phyloP scores from a whole-genome alignment of 2,888 invertebrate species.

The Merodon equestris region DNA sequence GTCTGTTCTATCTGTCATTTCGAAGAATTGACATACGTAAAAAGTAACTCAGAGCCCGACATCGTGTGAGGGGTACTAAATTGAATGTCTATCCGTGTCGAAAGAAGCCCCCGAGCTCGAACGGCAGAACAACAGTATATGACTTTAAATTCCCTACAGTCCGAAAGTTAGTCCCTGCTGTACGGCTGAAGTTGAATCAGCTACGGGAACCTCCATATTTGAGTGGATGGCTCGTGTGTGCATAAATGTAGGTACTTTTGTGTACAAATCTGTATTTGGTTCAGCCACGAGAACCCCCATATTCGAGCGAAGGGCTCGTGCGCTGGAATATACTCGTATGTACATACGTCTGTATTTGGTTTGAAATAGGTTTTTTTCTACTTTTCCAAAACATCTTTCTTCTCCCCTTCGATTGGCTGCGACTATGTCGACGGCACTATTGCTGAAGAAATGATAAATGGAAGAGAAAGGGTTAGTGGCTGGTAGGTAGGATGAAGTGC shows the following conservation, averaged over 20 bases:
- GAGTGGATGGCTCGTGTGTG: too few species aligned
- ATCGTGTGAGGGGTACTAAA: constrained; percentile 30
- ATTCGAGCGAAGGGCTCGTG: too few species aligned
- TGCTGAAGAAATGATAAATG: too few species aligned
- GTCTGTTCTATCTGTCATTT: constrained; percentile 5
- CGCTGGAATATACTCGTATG: neutral
- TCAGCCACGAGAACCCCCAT: neutral
- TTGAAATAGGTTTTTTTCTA: constrained; percentile 57
- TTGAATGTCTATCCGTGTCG: constrained; percentile 37
- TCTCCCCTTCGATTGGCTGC: constrained; percentile 4
- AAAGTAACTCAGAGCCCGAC: neutral
- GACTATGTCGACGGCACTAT: too few species aligned
- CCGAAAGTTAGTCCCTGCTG: constrained; percentile 53
- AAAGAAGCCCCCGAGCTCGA: neutral
- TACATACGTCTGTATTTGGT: constrained; percentile 28
- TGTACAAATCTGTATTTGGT: constrained; percentile 10
- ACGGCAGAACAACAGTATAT: constrained; percentile 21
- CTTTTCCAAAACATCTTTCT: constrained; percentile 51
- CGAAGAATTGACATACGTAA: neutral
- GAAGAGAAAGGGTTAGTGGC: constrained; percentile 59
- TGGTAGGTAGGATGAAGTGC: constrained; percentile 71
- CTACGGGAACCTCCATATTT: neutral
- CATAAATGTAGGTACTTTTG: constrained; percentile 1
- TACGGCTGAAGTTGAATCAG: constrained; percentile 9
- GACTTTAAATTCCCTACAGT: constrained; percentile 54